Conservation (phyloP, 2,797 vertebrate genomes). For the Coregonus ussuriensis region DNA sequence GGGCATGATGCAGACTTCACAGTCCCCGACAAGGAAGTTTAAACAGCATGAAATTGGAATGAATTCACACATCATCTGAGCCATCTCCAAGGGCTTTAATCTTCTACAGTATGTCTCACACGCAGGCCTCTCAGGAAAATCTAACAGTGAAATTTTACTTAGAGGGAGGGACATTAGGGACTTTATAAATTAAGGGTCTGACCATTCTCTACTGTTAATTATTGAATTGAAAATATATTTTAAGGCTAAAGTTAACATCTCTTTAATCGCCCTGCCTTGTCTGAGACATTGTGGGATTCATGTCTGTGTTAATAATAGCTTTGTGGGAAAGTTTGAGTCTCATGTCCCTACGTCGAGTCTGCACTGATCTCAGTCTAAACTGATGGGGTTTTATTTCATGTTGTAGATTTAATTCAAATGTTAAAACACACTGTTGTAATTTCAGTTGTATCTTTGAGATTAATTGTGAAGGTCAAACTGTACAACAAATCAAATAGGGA, state of each 20-base stretch:
- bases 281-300: background rate
- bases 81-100: conserved; percentile 1
- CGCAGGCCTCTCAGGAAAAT: background rate
- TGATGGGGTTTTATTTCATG: background rate
- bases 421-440: background rate
- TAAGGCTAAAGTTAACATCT: background rate
- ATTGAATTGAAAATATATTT: background rate
- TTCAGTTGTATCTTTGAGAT: background rate
- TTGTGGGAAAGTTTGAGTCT: background rate
- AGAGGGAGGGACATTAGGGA: background rate
- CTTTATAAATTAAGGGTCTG: conserved; percentile 13
- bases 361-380: background rate
- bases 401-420: background rate
- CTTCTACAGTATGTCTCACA: conserved; percentile 7
- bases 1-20: background rate
- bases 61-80: conserved; percentile 26
- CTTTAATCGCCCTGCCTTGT: background rate
- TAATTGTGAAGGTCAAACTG: background rate
- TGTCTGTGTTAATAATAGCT: background rate
- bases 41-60: conserved; percentile 28
- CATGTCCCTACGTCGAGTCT: background rate
- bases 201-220: background rate
- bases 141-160: conserved; percentile 1
- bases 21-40: background rate
- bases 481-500: background rate